A percentile compares a stretch with the other conserved stretches of the same genome.
Conservation (phyloP, 1,140 invertebrate species). For the Drosophila rufa region DNA sequence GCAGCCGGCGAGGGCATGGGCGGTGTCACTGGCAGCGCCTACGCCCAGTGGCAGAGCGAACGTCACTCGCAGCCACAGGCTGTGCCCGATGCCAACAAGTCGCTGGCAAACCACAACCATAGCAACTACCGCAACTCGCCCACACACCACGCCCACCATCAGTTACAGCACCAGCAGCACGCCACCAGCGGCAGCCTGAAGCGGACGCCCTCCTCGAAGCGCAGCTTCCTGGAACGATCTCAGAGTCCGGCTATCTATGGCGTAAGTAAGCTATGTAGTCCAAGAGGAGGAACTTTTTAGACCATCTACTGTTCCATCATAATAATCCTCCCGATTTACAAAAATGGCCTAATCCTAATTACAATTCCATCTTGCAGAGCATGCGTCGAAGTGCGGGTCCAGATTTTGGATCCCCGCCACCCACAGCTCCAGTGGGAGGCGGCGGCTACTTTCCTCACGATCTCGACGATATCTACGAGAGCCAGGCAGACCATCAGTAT, state of each 20-base stretch:
- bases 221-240: conserved; percentile 77
- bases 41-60: conserved; percentile 71
- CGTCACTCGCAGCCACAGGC: conserved; percentile 79
- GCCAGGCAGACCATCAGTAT: conserved; percentile 83
- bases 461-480: conserved; percentile 84
- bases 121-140: conserved; percentile 75
- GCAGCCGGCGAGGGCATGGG: conserved; percentile 41
- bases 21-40: conserved; percentile 70
- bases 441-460: conserved; percentile 83
- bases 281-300: background rate
- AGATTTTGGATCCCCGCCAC: conserved; percentile 72
- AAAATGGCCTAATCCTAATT: conserved; percentile 2
- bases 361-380: conserved; percentile 57
- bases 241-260: conserved; percentile 81
- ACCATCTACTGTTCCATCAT: too few relatives aligned
- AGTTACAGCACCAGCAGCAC: conserved; percentile 19
- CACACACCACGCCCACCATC: conserved; percentile 38
- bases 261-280: conserved; percentile 53
- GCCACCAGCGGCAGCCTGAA: conserved; percentile 68
- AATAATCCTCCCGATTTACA: background rate
- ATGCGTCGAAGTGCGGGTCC: conserved; percentile 65
- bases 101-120: conserved; percentile 61
- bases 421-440: conserved; percentile 59
- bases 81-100: conserved; percentile 77
- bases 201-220: conserved; percentile 80